A percentile compares a stretch with the other conserved stretches of the same genome.
phyloP scores from a whole-genome alignment of 2,888 invertebrate species.

The Eucriotettix oculatus region DNA sequence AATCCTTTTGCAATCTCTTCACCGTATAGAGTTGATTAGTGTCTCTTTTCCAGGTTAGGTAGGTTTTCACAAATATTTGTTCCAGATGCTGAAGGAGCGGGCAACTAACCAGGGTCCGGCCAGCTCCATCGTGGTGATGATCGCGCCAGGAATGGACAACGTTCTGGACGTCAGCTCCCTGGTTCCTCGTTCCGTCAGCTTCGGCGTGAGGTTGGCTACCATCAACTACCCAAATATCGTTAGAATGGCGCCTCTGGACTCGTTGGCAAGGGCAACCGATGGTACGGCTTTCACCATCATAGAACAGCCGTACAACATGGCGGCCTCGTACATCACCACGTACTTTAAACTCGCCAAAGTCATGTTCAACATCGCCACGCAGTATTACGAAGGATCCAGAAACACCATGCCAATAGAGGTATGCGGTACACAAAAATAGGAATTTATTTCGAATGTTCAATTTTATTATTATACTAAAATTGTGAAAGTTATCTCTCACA shows the following conservation, averaged over 20 bases:
- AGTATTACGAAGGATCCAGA: conserved; percentile 29
- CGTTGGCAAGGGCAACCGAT: conserved; percentile 27
- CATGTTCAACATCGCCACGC: conserved; percentile 28
- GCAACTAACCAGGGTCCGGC: conserved; percentile 28
- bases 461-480: no score
- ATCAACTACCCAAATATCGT: conserved; percentile 36
- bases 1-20: no score
- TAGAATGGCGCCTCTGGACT: conserved; percentile 27
- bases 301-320: conserved; percentile 34
- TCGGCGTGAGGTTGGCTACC: conserved; percentile 32
- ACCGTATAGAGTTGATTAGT: no score
- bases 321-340: conserved; percentile 31
- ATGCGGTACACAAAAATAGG: no score
- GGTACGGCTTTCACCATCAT: conserved; percentile 32
- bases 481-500: no score
- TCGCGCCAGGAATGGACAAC: conserved; percentile 35
- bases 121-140: conserved; percentile 34
- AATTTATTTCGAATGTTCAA: no score
- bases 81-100: conserved; percentile 30
- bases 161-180: conserved; percentile 26
- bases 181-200: conserved; percentile 25
- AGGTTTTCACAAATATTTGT: neutral
- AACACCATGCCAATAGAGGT: conserved; percentile 30
- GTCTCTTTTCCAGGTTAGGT: no score
- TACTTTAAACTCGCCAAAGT: conserved; percentile 35